Base-by-base conservation (phyloP, 2,888 invertebrate genomes). In the Melitaea athalia region DNA sequence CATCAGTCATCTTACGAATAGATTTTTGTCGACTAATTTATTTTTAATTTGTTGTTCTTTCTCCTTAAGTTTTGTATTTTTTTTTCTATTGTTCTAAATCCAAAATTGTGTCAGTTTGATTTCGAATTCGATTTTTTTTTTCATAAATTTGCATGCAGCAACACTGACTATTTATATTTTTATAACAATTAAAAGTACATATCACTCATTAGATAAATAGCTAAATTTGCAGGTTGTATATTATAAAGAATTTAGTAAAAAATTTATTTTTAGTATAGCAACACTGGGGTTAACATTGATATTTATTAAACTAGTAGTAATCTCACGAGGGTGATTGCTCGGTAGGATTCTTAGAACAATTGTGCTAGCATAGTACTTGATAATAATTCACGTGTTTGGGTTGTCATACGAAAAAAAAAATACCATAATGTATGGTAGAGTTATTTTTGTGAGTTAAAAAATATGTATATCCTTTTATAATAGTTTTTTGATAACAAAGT, bases 341-440 rank as follows among this genome's bases (percentile, higher is more conserved):
- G 72, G 76, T 76, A 76, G 76, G 76, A 69, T 71, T 72, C 59
- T 72, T 74, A 74, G n/a, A 42, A 15, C 74, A 76, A 69, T 67
- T 72, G 64, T 69, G 74, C 74, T 74, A 74, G 74, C 64, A 70
- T 73, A 74, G 73, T 69, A 66, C 63, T 63, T 71, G 59, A 50
- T 64, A 62, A 55, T 67, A 64, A 67, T 67, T 64, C 67, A 64
- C 67, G 61, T 69, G 59, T 69, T 67, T 66, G 70, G 68, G 66
- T 69, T 70, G 62, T 64, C 68, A 63, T 70, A 70, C 57, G 63
- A 70, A 24, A 24, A 24, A 63, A 65, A 70, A 68, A 69, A 68
- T 67, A 69, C 73, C 73, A 73, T 72, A 69, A 59, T 70, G 72
- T 70, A 70, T 70, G 70, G 73, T 72, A 74, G 73, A 70, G 24